Evolutionary conservation across 2,113 vertebrate genomes (phyloP).

Genomic region (Marcusenius ussheri): DNA sequence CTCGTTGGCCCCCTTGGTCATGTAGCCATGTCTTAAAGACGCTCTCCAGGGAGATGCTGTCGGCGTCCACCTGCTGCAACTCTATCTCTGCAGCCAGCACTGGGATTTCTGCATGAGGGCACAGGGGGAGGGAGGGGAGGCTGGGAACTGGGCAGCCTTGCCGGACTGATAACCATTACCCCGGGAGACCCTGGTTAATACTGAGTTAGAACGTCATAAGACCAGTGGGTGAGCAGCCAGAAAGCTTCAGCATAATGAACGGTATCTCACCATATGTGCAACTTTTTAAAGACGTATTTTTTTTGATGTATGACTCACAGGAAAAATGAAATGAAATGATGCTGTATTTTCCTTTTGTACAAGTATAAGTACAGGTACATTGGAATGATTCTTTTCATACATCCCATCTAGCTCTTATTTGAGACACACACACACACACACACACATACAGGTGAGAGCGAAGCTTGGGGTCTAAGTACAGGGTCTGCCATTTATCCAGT

Average conservation of each 20-base stretch:
- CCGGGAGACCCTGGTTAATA: background rate
- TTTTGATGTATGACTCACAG: background rate
- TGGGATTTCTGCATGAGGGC: slow-evolving; percentile 61
- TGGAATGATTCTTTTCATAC: background rate
- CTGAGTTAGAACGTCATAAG: background rate
- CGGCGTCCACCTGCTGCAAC: slow-evolving; percentile 70
- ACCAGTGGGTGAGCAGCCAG: background rate
- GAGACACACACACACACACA: background rate
- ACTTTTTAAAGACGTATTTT: background rate
- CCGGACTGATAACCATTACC: background rate
- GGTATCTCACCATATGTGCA: background rate
- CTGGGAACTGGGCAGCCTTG: background rate
- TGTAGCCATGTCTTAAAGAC: slow-evolving; percentile 86
- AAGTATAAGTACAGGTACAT: background rate
- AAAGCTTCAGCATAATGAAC: background rate
- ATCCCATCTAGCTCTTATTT: background rate
- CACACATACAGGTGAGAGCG: background rate
- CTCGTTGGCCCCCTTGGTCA: slow-evolving; percentile 67
- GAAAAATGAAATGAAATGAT: background rate
- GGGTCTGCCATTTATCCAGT: background rate
- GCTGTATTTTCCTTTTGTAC: background rate
- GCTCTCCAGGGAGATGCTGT: slow-evolving; percentile 70
- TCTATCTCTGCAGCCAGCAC: slow-evolving; percentile 73
- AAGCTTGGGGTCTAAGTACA: background rate
- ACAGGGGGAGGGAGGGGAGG: slow-evolving; percentile 8